Evolutionary conservation across 1,140 invertebrate species (phyloP), one percentile per base, ranked within the genome.

Genomic region (Coelopa frigida): DNA sequence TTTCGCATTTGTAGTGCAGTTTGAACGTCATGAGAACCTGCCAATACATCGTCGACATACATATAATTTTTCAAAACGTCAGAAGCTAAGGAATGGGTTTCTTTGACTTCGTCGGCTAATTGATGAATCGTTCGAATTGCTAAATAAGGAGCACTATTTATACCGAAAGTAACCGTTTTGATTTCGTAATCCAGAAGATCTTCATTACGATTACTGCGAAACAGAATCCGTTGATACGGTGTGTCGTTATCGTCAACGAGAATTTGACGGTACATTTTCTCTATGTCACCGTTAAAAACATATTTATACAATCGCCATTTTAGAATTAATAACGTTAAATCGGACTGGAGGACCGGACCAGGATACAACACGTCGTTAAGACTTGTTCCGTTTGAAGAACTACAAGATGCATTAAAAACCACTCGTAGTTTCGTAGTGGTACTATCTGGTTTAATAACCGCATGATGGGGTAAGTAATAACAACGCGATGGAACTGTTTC

Each of bases 251-350:
- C 17, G 46, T 57, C 17, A 2, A 73, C 42, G n/a, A 36, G 26
- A 22, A 73, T 55, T 45, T 71, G 67, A 3, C 70, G 50, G 47
- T 65, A 73, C 65, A 72, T 72, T 54, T 72, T 70, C 24, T 50
- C 51, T 18, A 72, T 60, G 48, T 73, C 72, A 1, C 52, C 59
- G 5, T 50, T 52, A 6, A 72, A 47, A 0, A 59, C 65, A 26
- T 18, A 18, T 36, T 20, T 44, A 39, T 45, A 27, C 11, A 14
- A 15, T 21, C 48, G 23, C 42, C 59, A 56, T 2, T 59, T 51
- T 2, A 60, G 22, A 4, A 70, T 10, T 22, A 67, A 49, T 11
- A 33, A 12, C 22, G 53, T 41, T 14, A 70, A 31, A 35, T 62
- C 54, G 18, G 59, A 45, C 23, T 68, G 64, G 20, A 69, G 44